phyloP scores from a whole-genome alignment of 92 coral and sea anemone genomes.

The Umimayanthus kanabou region DNA sequence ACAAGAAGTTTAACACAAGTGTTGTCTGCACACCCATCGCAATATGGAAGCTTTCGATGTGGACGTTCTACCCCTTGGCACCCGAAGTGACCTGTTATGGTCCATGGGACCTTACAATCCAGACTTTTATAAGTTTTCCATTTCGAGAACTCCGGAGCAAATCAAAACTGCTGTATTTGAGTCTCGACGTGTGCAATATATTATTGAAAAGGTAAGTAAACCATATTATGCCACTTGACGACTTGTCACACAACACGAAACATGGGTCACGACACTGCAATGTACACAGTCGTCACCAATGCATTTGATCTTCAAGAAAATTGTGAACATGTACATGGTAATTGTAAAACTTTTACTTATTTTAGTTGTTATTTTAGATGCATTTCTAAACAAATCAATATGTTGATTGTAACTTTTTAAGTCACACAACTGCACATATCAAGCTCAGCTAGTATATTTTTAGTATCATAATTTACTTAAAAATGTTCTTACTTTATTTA shows the following conservation, averaged over 20 bases:
- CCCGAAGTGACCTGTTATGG: conserved; percentile 73
- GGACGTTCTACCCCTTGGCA: conserved; percentile 63
- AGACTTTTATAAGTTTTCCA: conserved; percentile 69
- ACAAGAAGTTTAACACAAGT: not conserved
- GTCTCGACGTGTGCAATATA: conserved; percentile 78
- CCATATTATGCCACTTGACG: not conserved
- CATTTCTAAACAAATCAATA: too few species aligned
- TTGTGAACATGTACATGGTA: too few species aligned
- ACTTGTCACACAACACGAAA: not conserved
- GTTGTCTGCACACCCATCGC: not conserved
- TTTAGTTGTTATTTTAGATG: too few species aligned
- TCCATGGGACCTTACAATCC: conserved; percentile 70
- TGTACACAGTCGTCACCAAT: not conserved
- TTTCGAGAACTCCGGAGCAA: conserved; percentile 62
- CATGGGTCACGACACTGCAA: conserved; percentile 6
- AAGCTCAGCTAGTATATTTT: too few species aligned
- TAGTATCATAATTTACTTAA: too few species aligned
- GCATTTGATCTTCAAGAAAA: too few species aligned
- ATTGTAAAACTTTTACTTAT: too few species aligned
- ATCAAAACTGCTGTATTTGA: conserved; percentile 72
- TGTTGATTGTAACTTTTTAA: too few species aligned
- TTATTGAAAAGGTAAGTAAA: conserved; percentile 71
- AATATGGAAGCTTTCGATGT: conserved; percentile 74
- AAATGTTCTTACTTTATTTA: too few species aligned
- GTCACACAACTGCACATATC: too few species aligned